Base-by-base conservation (phyloP, 2,888 invertebrate species). In the Xestia xanthographa region DNA sequence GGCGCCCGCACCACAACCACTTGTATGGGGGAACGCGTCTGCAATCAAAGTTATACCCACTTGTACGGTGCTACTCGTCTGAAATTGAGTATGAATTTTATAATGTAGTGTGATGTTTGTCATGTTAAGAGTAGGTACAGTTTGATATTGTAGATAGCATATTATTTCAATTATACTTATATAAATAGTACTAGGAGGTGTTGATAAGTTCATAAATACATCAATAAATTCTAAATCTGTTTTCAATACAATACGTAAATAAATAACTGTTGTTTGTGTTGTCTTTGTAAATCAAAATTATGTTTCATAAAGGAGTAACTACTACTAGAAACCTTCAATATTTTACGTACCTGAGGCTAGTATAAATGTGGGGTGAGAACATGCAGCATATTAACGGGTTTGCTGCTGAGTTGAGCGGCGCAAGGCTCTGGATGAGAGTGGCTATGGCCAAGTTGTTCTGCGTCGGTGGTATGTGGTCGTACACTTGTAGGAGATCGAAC, bases 331-430 rank as follows among this genome's bases (percentile, higher is more conserved):
- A 12, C 4, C 2, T 14, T 17, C 2, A 26, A 50, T 17, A 22
- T 45, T 63, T 9, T 63, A 82, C 84, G 97, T 96, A 99, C 99
- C 98, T 98, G 84, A 99, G 95, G 76, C 98, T 98, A 75, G 98
- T 97, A 93, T 98, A 99, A 77, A 99, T 98, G 86, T 98, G 98
- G 0, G 99, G 98, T 5, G 99, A 99, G 95, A 99, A 99, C 92
- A 99, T 97, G 93, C 99, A 99, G 96, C 99, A 99, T 88, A 99
- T 99, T 85, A 99, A 97, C 0, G 99, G 99, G 95, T 99, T 99
- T 65, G 99, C 99, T 0, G 99, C 99, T 0, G 99, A 99, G 95
- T 99, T 99, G 69, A 99, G 97, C 0, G 99, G 98, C 0, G 99
- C 98, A 84, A 99, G 95, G 92, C 99, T 99, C 94, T 99, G 99